A percentile compares a stretch with the other conserved stretches of the same genome.
These are phyloP conservation scores for Drosophila fungiperda DNA, from an alignment of 2,888 invertebrate species.

Conservation along the genomic window DNA sequence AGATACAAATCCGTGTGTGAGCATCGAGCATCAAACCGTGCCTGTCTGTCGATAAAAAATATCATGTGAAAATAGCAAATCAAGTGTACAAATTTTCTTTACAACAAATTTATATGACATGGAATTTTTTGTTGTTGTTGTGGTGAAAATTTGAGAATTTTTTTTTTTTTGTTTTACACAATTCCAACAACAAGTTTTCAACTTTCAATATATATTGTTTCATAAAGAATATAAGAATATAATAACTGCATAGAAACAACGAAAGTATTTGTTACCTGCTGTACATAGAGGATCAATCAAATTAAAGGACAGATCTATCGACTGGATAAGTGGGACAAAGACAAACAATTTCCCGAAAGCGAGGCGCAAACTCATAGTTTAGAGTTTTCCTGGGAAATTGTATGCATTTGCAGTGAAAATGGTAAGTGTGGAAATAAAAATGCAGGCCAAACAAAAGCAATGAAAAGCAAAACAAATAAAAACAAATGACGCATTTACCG, in stretches of 20 bases:
- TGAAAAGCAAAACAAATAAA: slow-evolving; percentile 19
- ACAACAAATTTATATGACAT: neutral
- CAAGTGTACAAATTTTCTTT: slow-evolving; percentile 28
- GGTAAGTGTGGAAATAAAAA: slow-evolving; percentile 51
- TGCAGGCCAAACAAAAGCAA: slow-evolving; percentile 9
- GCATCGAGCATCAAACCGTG: slow-evolving; percentile 21
- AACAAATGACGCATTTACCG: slow-evolving; percentile 30
- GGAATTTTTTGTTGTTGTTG: slow-evolving; percentile 21
- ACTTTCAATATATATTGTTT: slow-evolving; percentile 7
- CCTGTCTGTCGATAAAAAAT: slow-evolving; percentile 17
- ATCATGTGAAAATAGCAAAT: slow-evolving; percentile 34
- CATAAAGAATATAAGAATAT: neutral
- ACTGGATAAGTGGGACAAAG: slow-evolving; percentile 21
- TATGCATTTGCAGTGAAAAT: slow-evolving; percentile 53
- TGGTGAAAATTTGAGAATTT: slow-evolving; percentile 23
- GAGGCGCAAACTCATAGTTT: slow-evolving; percentile 22
- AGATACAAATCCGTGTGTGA: slow-evolving; percentile 30
- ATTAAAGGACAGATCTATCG: slow-evolving; percentile 3
- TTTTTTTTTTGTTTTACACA: slow-evolving; percentile 1
- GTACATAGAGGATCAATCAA: slow-evolving; percentile 41
- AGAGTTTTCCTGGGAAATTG: slow-evolving; percentile 52
- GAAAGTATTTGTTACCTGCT: slow-evolving; percentile 36
- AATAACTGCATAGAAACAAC: slow-evolving; percentile 6
- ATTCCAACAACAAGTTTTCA: neutral
- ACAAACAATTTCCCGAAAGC: slow-evolving; percentile 8